Evolutionary conservation across 2,888 invertebrate species (phyloP), one percentile per base, ranked within the genome.

Genomic region (Galerucella pusilla): DNA sequence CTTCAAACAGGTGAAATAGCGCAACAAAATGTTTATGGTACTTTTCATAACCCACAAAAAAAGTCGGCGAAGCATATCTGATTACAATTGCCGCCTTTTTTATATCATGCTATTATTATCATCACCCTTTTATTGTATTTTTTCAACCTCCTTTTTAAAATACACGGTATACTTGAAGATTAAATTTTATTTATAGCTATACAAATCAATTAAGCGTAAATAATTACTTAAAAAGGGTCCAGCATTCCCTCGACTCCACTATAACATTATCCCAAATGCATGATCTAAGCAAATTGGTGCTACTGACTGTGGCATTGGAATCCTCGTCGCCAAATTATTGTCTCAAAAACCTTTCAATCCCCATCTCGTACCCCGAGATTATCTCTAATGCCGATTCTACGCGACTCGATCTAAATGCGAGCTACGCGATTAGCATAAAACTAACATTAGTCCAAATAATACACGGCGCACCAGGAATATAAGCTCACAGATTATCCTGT

Each of bases 381-480:
- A 83, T 79, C 75, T 79, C 81, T 83, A 81, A 83, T 83, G 78
- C 83, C 78, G 75, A 79, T 79, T 81, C 76, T 79, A 80, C 81
- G 78, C 81, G 77, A 81, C 80, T 75, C 80, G 79, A 83, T 83
- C 80, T 81, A 80, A 82, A 81, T 80, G 80, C 81, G 78, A 78
- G 68, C 63, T 63, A 71, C 79, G 79, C 82, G 82, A 85, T 85
- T 85, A 84, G 83, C 85, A 85, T 85, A 85, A 84, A 85, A 85
- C 81, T 83, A 81, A 83, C 84, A 85, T 85, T 85, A 85, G 84
- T 83, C 80, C 46, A 69, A 73, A 69, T 73, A 65, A 65, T 65
- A 63, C 63, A 63, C n/a, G 63, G 35, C n/a, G 64, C 46, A 46
- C 46, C 20, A 45, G 64, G 64, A 65, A 65, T 46, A 65, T 65